phyloP scores from a whole-genome alignment of 2,113 vertebrate species.

The Saccopteryx leptura region DNA sequence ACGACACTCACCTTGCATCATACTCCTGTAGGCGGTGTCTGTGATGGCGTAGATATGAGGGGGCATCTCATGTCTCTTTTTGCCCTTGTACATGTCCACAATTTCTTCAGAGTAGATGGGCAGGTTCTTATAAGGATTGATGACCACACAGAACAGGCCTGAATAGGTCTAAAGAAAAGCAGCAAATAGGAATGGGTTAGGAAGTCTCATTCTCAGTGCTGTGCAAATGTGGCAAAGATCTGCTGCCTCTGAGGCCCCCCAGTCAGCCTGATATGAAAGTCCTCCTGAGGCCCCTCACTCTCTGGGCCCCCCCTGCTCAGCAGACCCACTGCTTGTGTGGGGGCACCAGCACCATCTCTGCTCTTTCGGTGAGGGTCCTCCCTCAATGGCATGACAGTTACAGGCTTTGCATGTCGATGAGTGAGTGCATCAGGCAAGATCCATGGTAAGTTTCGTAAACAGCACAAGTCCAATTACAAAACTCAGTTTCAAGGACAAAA shows the following conservation, averaged over 20 bases:
- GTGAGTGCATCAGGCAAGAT: neutral
- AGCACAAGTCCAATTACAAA: slow-evolving; percentile 25
- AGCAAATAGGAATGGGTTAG: slow-evolving; percentile 37
- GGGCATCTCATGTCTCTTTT: slow-evolving; percentile 99
- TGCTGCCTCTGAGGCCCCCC: neutral
- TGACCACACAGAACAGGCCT: slow-evolving; percentile 99
- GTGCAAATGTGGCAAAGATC: neutral
- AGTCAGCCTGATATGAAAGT: neutral
- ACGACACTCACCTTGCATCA: slow-evolving; percentile 97
- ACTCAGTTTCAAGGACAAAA: neutral
- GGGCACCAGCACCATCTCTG: neutral
- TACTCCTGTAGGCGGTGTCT: slow-evolving; percentile 98
- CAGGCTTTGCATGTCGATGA: neutral
- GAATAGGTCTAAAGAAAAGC: slow-evolving; percentile 94
- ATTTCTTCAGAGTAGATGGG: slow-evolving; percentile 99
- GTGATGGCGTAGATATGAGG: slow-evolving; percentile 99
- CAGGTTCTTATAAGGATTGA: slow-evolving; percentile 99
- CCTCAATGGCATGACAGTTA: too few species aligned
- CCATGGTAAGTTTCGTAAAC: accelerated
- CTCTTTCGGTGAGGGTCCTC: neutral
- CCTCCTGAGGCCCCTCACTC: accelerated
- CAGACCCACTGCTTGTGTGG: neutral
- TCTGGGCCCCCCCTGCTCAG: neutral
- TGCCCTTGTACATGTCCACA: slow-evolving; percentile 99
- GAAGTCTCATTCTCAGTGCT: neutral